These are phyloP conservation scores for Danio rerio DNA, from an alignment of 2,113 vertebrate genomes.

Conservation along the genomic window GRCz12tu NC_133178.1:29932501-29933000, in stretches of 20 bases:
- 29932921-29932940: neutral
- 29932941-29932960: too few species aligned
- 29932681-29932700: neutral
- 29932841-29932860: slow-evolving; percentile 92
- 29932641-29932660: slow-evolving; percentile 55
- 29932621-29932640: slow-evolving; percentile 94
- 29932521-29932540: slow-evolving; percentile 84
- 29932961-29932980: neutral
- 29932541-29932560: slow-evolving; percentile 84
- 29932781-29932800: slow-evolving; percentile 85
- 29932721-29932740: slow-evolving; percentile 40
- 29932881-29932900: slow-evolving; percentile 93
- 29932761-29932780: slow-evolving; percentile 92
- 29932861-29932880: slow-evolving; percentile 91
- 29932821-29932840: slow-evolving; percentile 98
- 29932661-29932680: neutral
- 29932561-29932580: slow-evolving; percentile 87
- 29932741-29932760: slow-evolving; percentile 95
- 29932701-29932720: neutral
- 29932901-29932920: neutral
- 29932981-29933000: slow-evolving; percentile 1
- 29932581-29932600: slow-evolving; percentile 91
- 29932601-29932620: slow-evolving; percentile 97
- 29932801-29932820: slow-evolving; percentile 89
- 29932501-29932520: slow-evolving; percentile 92